Base-by-base conservation (phyloP, 2,888 invertebrate species). In the Rhimphoctona megacephalus region DNA sequence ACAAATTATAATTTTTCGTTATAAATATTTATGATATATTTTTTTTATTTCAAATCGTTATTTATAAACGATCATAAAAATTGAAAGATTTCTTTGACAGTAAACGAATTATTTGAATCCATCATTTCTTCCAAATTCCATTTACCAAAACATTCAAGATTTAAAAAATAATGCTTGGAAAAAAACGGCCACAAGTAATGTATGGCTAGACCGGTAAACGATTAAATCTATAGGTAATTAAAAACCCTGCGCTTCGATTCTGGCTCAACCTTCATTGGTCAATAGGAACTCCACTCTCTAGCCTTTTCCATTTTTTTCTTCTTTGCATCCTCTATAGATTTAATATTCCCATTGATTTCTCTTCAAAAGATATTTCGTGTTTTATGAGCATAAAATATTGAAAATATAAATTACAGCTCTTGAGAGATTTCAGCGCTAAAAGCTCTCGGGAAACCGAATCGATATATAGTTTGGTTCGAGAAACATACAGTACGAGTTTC, bases 361-460 rank as follows among this genome's bases (percentile, higher is more conserved):
- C 36, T 61, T 43, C 14, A 57, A 61, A 22, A 30, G 0, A 22
- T 74, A 43, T 61, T 61, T 22, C 6, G 6, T 25, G 25, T 46
- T 76, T 33, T 30, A 43, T 61, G 25, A 76, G 61, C 64, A 49
- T 33, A 22, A 30, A 49, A 33, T 74, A 74, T 74, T 66, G 64
- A 25, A 46, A 64, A 64, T 49, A 33, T 30, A 49, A 64, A 64
- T 76, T 46, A 33, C 57, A 36, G 25, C 74, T 66, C 46, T 39
- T 22, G 57, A n/a, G 64, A 30, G 64, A 33, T 49, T 64, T 57
- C 5, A 64, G n/a, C 64, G 64, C 33, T 30, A 57, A 57, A 74
- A 39, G 17, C 25, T 74, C 39, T 30, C 25, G 30, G 11, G 30
- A 49, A 76, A 76, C 33, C n/a, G 22, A 33, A 76, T 43, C 11